Evolutionary conservation across 2,113 vertebrate species (phyloP).

Genomic region (Megaceryle torquata): DNA sequence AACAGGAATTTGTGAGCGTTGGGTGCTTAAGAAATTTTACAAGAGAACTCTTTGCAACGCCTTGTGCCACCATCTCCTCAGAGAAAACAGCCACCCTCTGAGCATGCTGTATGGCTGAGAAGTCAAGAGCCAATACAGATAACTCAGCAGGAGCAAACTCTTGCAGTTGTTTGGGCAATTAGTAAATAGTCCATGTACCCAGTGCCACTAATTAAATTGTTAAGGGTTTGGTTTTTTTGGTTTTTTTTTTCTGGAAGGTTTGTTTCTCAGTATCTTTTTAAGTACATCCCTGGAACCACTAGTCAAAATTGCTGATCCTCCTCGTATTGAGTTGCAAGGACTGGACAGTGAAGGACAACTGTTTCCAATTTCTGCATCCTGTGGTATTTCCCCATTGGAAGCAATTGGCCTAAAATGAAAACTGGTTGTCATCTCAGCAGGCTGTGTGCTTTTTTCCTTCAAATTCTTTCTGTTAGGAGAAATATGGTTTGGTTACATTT

Average conservation of each 20-base stretch:
- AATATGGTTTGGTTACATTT: not conserved
- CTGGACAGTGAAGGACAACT: not conserved
- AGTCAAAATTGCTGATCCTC: not conserved
- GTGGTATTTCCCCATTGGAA: not conserved
- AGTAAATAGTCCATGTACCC: fast-evolving
- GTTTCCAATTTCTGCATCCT: not conserved
- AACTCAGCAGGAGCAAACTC: not conserved
- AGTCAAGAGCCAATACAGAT: not conserved
- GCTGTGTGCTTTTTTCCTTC: not conserved
- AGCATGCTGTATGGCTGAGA: fast-evolving
- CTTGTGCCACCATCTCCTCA: not conserved
- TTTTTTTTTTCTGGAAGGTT: not conserved
- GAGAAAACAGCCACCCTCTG: not conserved
- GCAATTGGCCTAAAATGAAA: not conserved
- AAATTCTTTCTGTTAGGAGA: not conserved
- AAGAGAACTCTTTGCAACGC: not conserved
- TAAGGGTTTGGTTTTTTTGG: not conserved
- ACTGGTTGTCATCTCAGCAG: not conserved
- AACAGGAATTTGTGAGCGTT: not conserved
- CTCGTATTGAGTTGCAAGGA: not conserved
- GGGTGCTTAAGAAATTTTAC: not conserved
- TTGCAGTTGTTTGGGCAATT: not conserved
- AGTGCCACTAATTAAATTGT: not conserved
- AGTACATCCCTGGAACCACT: not conserved
- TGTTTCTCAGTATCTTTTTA: not conserved